These are phyloP conservation scores for Brienomyrus brachyistius DNA, from an alignment of 2,113 vertebrate species.

Conservation along the genomic window DNA sequence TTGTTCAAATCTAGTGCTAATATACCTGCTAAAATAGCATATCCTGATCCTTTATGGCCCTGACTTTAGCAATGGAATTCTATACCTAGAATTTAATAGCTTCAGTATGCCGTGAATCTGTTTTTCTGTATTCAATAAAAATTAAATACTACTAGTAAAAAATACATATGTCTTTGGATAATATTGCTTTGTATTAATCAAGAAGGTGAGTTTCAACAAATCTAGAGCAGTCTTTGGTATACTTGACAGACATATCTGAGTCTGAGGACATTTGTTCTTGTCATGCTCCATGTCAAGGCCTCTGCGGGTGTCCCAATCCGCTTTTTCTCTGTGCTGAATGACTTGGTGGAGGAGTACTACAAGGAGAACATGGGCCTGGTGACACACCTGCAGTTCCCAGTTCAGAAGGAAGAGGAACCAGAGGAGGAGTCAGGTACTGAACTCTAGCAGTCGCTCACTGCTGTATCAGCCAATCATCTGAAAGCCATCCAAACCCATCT, in stretches of 20 bases:
- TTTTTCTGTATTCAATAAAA: not conserved
- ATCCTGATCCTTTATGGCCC: not conserved
- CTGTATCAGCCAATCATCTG: not conserved
- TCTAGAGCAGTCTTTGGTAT: not conserved
- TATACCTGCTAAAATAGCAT: not conserved
- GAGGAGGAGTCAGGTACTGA: conserved; percentile 76
- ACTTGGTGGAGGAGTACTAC: conserved; percentile 91
- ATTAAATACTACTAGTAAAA: not conserved
- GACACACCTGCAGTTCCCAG: conserved; percentile 80
- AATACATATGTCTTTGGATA: not conserved
- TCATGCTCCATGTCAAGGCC: conserved; percentile 62
- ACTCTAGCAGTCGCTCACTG: not conserved
- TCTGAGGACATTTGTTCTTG: not conserved
- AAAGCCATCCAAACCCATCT: not conserved
- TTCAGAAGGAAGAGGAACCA: conserved; percentile 78
- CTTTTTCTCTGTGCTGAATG: conserved; percentile 74
- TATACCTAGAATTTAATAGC: not conserved
- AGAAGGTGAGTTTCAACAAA: not conserved
- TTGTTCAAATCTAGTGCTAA: not conserved
- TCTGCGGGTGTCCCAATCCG: conserved; percentile 87
- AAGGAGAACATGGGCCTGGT: conserved; percentile 89
- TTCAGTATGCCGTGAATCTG: not conserved
- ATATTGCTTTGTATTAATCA: not conserved
- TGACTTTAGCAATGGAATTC: too few relatives aligned
- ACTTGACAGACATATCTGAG: not conserved